phyloP scores from a whole-genome alignment of 2,888 invertebrate species.

The Oscheius sp. region DNA sequence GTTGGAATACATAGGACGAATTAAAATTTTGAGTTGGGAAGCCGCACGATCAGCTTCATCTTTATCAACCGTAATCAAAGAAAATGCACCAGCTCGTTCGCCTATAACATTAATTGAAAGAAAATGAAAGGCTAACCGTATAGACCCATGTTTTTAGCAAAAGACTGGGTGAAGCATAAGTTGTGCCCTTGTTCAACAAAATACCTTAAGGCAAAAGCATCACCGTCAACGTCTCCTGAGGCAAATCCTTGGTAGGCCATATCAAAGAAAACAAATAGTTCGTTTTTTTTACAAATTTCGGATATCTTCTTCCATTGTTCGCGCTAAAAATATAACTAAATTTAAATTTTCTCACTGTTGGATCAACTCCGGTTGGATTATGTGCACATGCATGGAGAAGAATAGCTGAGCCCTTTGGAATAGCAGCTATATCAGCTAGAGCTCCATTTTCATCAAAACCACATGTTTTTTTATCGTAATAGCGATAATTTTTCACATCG shows the following conservation, averaged over 20 bases:
- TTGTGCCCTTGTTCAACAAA: conserved; percentile 82
- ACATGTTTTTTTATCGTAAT: conserved; percentile 90
- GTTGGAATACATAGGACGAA: conserved; percentile 79
- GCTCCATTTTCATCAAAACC: conserved; percentile 91
- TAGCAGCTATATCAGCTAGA: conserved; percentile 75
- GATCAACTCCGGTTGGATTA: conserved; percentile 86
- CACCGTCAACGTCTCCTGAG: conserved; percentile 88
- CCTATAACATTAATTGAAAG: conserved; percentile 74
- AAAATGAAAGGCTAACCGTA: conserved; percentile 78
- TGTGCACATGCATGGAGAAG: conserved; percentile 96
- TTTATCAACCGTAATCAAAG: conserved; percentile 81
- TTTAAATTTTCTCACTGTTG: conserved; percentile 43
- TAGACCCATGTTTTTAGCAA: conserved; percentile 98
- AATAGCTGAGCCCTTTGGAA: conserved; percentile 79
- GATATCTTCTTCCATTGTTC: conserved; percentile 93
- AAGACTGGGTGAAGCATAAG: conserved; percentile 90
- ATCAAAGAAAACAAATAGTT: conserved; percentile 68
- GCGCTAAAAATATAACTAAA: conserved; percentile 67
- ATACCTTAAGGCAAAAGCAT: conserved; percentile 86
- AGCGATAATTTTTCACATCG: conserved; percentile 87
- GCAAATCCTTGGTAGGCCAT: conserved; percentile 82
- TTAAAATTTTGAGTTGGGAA: conserved; percentile 70
- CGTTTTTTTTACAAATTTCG: conserved; percentile 78
- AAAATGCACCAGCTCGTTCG: conserved; percentile 92
- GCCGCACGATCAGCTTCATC: conserved; percentile 85